These are phyloP conservation scores for Dysdera silvatica DNA, from an alignment of 1,140 invertebrate genomes.

Conservation along the genomic window DNA sequence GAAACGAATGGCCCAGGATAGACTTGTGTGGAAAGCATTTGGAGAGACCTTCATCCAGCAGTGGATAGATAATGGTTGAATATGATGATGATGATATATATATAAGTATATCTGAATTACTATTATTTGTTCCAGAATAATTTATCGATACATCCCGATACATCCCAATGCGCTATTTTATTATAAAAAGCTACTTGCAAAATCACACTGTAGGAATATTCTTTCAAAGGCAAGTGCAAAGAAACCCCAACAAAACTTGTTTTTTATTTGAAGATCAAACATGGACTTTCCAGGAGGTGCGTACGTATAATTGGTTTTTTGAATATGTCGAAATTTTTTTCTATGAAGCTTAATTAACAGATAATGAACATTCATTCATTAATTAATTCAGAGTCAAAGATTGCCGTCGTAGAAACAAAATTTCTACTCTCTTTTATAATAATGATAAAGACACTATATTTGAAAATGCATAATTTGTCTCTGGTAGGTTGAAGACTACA, in stretches of 20 bases:
- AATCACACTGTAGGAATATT: constrained; percentile 38
- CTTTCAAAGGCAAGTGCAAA: constrained; percentile 60
- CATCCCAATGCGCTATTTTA: constrained; percentile 16
- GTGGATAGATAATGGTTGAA: too few species aligned
- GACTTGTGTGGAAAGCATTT: too few species aligned
- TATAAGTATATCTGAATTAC: too few species aligned
- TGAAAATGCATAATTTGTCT: not conserved
- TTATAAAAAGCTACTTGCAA: constrained; percentile 7
- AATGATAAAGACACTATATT: not conserved
- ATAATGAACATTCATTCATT: not conserved
- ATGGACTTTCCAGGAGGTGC: constrained; percentile 64
- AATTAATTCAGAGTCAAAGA: not conserved
- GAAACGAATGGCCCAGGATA: too few species aligned
- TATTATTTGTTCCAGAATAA: too few species aligned
- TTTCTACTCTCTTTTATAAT: not conserved
- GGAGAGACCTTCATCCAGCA: too few species aligned
- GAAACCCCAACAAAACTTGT: constrained; percentile 68
- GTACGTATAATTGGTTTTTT: not conserved
- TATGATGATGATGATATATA: too few species aligned
- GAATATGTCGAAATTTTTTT: not conserved
- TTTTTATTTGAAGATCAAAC: constrained; percentile 67
- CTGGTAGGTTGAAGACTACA: constrained; percentile 55
- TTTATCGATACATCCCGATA: too few species aligned
- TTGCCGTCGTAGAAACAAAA: not conserved
- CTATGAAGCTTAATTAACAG: not conserved